Conservation (phyloP, 1,140 invertebrate genomes). For the Cheumatopsyche charites region DNA sequence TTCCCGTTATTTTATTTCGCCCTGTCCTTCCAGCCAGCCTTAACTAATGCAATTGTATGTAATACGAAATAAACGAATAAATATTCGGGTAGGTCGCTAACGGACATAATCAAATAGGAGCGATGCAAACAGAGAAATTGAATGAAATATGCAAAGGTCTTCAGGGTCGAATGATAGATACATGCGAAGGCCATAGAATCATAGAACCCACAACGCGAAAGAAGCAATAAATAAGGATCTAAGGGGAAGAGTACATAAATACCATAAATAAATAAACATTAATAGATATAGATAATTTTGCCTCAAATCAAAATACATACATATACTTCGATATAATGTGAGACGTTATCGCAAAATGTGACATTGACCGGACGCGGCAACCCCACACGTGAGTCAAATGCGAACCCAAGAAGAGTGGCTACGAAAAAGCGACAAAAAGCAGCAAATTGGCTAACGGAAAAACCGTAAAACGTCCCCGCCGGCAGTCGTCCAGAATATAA, state of each 20-base stretch:
- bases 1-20: background rate
- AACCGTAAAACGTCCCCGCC: constrained; percentile 13
- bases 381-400: constrained; percentile 39
- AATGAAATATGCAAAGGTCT: constrained; percentile 19
- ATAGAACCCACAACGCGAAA: background rate
- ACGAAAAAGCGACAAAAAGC: background rate
- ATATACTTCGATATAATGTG: too few relatives aligned
- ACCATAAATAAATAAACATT: too few relatives aligned
- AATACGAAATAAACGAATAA: background rate
- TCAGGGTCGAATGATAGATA: constrained; percentile 12
- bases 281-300: too few relatives aligned
- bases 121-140: constrained; percentile 24
- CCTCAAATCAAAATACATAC: too few relatives aligned
- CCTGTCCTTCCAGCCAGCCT: background rate
- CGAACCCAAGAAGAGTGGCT: constrained; percentile 19
- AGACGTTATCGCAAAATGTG: constrained; percentile 15
- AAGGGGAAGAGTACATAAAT: background rate
- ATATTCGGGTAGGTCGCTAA: background rate
- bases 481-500: constrained; percentile 25
- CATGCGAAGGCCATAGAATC: too few relatives aligned
- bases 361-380: constrained; percentile 36
- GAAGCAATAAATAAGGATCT: constrained; percentile 8
- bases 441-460: constrained; percentile 23
- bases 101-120: constrained; percentile 18
- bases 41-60: background rate